Percentiles rank a stretch among this genome's conserved stretches.
phyloP scores from a whole-genome alignment of 2,888 invertebrate species.

The Sphaerophoria taeniata region DNA sequence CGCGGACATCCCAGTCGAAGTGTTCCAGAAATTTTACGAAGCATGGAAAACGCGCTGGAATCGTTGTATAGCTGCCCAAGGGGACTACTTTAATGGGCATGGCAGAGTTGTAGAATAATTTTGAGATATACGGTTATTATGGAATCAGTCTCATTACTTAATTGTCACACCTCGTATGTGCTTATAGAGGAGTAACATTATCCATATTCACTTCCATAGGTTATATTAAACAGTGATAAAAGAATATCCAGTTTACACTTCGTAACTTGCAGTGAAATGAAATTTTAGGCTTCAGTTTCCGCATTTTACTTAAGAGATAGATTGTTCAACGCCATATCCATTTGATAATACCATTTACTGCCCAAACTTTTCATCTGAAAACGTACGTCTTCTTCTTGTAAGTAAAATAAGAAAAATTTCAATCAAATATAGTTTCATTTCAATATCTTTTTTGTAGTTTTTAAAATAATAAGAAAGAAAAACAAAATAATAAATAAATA shows the following conservation, averaged over 20 bases:
- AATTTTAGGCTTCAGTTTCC: neutral
- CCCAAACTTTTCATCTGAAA: neutral
- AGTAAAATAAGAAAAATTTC: neutral
- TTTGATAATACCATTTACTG: neutral
- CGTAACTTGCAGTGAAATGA: neutral
- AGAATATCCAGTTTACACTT: constrained; percentile 3
- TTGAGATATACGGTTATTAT: too few species aligned
- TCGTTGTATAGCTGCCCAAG: too few species aligned
- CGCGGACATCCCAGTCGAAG: too few species aligned
- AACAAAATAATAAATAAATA: neutral
- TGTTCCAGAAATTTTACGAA: too few species aligned
- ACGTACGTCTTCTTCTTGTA: neutral
- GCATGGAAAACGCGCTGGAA: too few species aligned
- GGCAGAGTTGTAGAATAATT: too few species aligned
- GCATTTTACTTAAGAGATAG: neutral
- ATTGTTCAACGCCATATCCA: neutral
- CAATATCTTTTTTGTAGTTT: too few species aligned
- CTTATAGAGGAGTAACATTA: neutral
- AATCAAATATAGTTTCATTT: neutral
- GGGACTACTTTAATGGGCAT: too few species aligned
- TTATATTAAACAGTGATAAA: neutral
- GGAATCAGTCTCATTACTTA: too few species aligned
- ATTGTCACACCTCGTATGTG: too few species aligned
- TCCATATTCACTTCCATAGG: neutral
- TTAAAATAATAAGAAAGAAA: too few species aligned